A percentile compares a stretch with the other conserved stretches of the same genome.
These are phyloP conservation scores for Spinus olivaceus DNA, from an alignment of 2,797 vertebrate genomes.

Conservation along the genomic window DNA sequence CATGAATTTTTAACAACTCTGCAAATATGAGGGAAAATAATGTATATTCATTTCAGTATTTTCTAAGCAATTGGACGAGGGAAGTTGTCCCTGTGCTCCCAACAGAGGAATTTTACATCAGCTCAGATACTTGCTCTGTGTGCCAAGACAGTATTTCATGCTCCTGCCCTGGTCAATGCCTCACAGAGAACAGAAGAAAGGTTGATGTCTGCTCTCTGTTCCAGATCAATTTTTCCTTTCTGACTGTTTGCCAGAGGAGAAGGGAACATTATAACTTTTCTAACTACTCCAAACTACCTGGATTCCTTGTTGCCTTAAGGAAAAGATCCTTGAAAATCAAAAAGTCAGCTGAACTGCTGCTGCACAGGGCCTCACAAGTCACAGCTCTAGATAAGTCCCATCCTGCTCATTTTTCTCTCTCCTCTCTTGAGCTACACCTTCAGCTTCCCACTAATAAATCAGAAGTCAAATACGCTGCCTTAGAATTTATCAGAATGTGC, in stretches of 20 bases:
- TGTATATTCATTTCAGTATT: not conserved
- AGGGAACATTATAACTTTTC: not conserved
- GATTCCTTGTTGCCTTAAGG: not conserved
- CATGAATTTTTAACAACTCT: conserved; percentile 23
- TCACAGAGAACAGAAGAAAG: not conserved
- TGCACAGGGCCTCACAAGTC: not conserved
- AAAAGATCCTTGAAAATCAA: not conserved
- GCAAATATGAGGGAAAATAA: not conserved
- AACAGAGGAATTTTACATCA: not conserved
- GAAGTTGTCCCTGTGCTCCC: not conserved
- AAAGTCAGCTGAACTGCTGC: not conserved
- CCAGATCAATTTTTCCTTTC: not conserved
- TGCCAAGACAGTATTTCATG: not conserved
- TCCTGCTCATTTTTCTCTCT: not conserved
- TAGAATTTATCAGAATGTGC: not conserved
- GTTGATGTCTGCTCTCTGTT: not conserved
- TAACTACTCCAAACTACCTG: not conserved
- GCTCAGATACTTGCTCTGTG: not conserved
- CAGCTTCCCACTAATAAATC: not conserved
- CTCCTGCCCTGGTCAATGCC: not conserved
- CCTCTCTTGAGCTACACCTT: not conserved
- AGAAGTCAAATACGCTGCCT: not conserved
- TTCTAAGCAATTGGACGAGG: not conserved
- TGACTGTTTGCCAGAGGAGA: not conserved
- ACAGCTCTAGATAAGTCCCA: not conserved